Percentiles rank a stretch among this genome's conserved stretches.
These are phyloP conservation scores for Epicampocera succincta DNA, from an alignment of 2,888 invertebrate genomes.

Conservation along the genomic window DNA sequence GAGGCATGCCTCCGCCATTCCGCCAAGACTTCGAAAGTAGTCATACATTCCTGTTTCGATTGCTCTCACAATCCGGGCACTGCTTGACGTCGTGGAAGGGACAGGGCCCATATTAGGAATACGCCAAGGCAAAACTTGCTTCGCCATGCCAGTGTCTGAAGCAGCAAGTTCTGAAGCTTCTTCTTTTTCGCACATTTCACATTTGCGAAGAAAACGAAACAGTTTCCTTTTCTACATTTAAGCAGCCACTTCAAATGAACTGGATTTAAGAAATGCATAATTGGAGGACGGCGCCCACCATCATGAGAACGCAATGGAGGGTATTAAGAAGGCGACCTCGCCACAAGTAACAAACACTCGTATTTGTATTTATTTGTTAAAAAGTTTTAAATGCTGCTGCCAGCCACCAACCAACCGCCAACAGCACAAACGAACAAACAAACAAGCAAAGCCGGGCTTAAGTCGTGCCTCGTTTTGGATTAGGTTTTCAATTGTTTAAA, in stretches of 20 bases:
- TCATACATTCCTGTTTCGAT: too few species aligned
- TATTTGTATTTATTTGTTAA: constrained; percentile 36
- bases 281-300: constrained; percentile 32
- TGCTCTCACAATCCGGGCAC: too few species aligned
- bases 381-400: constrained; percentile 41
- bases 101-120: too few species aligned
- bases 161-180: too few species aligned
- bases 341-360: constrained; percentile 35
- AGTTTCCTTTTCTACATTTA: neutral
- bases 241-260: neutral
- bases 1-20: too few species aligned
- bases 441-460: constrained; percentile 19
- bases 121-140: too few species aligned
- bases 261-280: constrained; percentile 2
- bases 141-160: too few species aligned
- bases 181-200: too few species aligned
- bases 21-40: too few species aligned
- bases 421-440: neutral
- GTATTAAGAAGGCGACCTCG: constrained; percentile 44
- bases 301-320: constrained; percentile 19
- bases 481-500: constrained; percentile 56
- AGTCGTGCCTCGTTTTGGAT: constrained; percentile 47
- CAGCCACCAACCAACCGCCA: constrained; percentile 26
- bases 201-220: too few species aligned
- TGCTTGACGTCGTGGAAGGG: too few species aligned